Conservation (phyloP, 2,113 vertebrate genomes). For the Dipodomys merriami region DNA sequence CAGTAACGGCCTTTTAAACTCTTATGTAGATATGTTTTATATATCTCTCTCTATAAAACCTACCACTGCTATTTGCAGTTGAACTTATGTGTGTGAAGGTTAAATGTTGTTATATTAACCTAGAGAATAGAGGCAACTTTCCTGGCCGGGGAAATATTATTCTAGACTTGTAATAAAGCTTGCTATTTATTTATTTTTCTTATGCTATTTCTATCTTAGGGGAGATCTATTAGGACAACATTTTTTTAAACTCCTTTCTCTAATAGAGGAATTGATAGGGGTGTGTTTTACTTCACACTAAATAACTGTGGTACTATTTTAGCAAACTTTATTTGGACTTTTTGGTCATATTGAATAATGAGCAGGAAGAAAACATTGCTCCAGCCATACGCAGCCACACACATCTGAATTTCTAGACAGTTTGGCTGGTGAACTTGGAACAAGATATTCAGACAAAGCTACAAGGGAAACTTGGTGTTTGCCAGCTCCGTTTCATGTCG, state of each 20-base stretch:
- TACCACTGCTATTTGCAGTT: conserved; percentile 15
- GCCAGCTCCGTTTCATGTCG: not conserved
- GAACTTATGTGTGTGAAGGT: not conserved
- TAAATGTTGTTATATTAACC: not conserved
- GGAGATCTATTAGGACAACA: not conserved
- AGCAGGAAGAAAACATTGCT: conserved; percentile 22
- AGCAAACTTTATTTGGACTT: not conserved
- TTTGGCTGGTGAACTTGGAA: conserved; percentile 34
- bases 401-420: conserved; percentile 3
- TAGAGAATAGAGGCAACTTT: not conserved
- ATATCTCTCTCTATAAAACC: not conserved
- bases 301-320: not conserved
- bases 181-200: conserved; percentile 32
- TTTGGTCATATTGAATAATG: not conserved
- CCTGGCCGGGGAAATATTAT: not conserved
- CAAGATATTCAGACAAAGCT: not conserved
- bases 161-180: not conserved
- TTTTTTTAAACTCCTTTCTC: not conserved
- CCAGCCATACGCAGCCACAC: not conserved
- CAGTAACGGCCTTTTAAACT: not conserved
- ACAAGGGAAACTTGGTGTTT: not conserved
- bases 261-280: not conserved
- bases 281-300: not conserved
- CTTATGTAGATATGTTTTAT: not conserved
- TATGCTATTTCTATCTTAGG: not conserved